A percentile compares a stretch with the other conserved stretches of the same genome.
These are phyloP conservation scores for Thysanoteuthis rhombus DNA, from an alignment of 2,888 invertebrate genomes.

Conservation along the genomic window DNA sequence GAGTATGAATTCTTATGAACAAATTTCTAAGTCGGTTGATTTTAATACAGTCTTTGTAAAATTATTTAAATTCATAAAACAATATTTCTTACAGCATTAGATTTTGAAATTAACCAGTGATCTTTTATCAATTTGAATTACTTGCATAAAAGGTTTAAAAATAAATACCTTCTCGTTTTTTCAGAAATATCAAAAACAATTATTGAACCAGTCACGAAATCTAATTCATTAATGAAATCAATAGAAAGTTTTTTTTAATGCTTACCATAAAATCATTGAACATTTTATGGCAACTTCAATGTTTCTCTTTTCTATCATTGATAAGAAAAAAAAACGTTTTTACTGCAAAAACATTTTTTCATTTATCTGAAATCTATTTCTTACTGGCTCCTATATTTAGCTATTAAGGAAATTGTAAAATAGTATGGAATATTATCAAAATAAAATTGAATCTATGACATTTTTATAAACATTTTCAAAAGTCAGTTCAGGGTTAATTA, in stretches of 20 bases:
- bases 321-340: neutral
- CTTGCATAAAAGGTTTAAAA: neutral
- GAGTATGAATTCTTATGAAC: no score
- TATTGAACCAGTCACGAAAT: neutral
- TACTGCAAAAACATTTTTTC: neutral
- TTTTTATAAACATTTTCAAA: neutral
- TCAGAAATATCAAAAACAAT: neutral
- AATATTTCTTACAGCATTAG: neutral
- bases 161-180: neutral
- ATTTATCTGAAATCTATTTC: neutral
- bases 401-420: neutral
- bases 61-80: no score
- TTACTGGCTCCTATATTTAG: neutral
- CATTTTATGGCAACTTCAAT: neutral
- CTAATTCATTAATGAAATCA: neutral
- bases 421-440: neutral
- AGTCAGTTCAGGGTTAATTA: neutral
- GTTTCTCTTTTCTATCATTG: neutral
- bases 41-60: neutral
- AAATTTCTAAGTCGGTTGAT: neutral
- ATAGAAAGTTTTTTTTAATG: neutral
- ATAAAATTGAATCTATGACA: neutral
- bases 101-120: neutral
- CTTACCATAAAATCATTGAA: neutral
- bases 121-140: neutral